Conservation (phyloP, 2,888 invertebrate species). For the Campoplex nolae region DNA sequence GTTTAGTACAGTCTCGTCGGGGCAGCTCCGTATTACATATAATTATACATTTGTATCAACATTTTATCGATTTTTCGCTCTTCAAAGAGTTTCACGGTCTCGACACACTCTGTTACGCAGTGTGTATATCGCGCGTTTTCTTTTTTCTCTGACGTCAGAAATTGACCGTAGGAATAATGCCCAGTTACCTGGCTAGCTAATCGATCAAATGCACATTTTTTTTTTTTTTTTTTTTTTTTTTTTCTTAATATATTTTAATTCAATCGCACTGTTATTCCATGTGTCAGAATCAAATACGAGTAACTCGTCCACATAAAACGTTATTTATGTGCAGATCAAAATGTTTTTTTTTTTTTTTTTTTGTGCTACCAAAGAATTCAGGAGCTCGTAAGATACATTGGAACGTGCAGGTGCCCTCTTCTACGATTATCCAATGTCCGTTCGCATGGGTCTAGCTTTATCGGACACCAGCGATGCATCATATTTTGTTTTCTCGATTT, state of each 20-base stretch:
- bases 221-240: slow-evolving; percentile 1
- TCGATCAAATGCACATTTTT: slow-evolving; percentile 66
- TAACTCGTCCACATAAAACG: background rate
- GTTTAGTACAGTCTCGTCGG: slow-evolving; percentile 36
- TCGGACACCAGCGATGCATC: background rate
- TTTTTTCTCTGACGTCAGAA: slow-evolving; percentile 74
- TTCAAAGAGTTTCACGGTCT: slow-evolving; percentile 54
- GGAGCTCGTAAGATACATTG: too few species aligned
- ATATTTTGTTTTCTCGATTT: background rate
- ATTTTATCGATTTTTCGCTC: slow-evolving; percentile 42
- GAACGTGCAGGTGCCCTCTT: too few species aligned
- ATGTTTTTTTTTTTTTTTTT: background rate
- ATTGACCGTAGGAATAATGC: slow-evolving; percentile 77
- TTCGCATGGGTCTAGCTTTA: background rate
- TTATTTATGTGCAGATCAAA: background rate
- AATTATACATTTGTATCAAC: slow-evolving; percentile 11
- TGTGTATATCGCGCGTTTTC: slow-evolving; percentile 29
- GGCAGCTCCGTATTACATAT: slow-evolving; percentile 6
- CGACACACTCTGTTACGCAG: slow-evolving; percentile 2
- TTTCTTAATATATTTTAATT: slow-evolving; percentile 7
- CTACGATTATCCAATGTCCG: slow-evolving; percentile 73
- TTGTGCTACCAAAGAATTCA: background rate
- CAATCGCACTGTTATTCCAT: background rate
- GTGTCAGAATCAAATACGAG: background rate
- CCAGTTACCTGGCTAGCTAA: slow-evolving; percentile 74